These are phyloP conservation scores for Punctoribates punctum DNA, from an alignment of 2,888 invertebrate genomes.

Conservation along the genomic window DNA sequence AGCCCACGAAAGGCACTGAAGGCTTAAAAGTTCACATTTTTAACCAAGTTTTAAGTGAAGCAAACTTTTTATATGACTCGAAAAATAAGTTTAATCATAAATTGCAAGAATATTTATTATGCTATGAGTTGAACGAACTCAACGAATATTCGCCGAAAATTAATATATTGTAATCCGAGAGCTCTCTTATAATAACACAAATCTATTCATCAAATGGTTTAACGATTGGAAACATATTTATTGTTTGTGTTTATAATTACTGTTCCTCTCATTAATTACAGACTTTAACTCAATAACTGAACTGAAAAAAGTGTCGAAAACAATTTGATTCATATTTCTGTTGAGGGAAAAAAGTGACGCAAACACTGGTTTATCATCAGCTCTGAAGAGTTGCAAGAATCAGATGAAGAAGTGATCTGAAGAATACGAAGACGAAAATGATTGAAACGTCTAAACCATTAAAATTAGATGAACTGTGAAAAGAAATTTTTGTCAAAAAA, in stretches of 20 bases:
- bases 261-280: background rate
- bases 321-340: background rate
- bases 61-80: no score
- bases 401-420: background rate
- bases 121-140: background rate
- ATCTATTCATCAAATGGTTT: background rate
- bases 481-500: background rate
- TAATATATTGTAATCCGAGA: background rate
- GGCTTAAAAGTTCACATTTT: no score
- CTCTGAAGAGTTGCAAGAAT: background rate
- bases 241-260: background rate
- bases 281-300: no score
- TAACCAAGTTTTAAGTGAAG: no score
- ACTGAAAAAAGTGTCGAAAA: no score
- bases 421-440: background rate
- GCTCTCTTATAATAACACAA: background rate
- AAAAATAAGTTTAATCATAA: background rate
- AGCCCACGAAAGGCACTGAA: no score
- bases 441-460: background rate
- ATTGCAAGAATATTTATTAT: background rate
- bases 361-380: background rate
- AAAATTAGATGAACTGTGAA: slow-evolving; percentile 6
- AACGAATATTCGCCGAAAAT: background rate
- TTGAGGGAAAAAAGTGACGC: background rate
- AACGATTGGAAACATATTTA: slow-evolving; percentile 1